Percentiles rank a stretch among this genome's conserved stretches.
Conservation (phyloP, 2,113 vertebrate species). For the Tenebrosternarchus preto region DNA sequence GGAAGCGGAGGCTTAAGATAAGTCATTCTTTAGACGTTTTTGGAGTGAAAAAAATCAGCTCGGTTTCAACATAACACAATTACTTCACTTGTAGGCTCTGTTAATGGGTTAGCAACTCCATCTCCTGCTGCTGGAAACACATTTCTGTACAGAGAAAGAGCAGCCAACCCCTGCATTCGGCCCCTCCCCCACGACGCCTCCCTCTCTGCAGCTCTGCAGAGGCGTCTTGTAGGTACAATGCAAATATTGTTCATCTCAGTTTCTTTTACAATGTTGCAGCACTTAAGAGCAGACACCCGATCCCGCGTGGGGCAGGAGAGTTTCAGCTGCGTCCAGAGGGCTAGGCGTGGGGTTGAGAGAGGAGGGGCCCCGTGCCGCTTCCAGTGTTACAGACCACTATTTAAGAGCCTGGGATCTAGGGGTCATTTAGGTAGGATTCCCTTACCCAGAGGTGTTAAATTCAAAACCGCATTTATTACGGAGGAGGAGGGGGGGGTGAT, state of each 20-base stretch:
- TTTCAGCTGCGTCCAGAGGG: constrained; percentile 69
- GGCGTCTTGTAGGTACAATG: constrained; percentile 71
- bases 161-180: background rate
- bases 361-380: too few relatives aligned
- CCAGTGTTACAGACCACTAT: constrained; percentile 60
- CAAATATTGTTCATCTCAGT: constrained; percentile 72
- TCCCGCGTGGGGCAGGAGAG: constrained; percentile 68
- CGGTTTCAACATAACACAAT: constrained; percentile 34
- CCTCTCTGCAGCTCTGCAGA: background rate
- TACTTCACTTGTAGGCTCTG: constrained; percentile 39
- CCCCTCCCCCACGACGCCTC: constrained; percentile 12
- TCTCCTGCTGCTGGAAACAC: constrained; percentile 23
- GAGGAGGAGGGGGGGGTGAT: constrained; percentile 10
- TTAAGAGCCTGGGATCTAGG: constrained; percentile 67
- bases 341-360: constrained; percentile 55
- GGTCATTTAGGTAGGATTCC: constrained; percentile 73
- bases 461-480: constrained; percentile 77
- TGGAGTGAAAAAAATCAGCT: constrained; percentile 26
- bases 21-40: constrained; percentile 31
- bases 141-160: background rate
- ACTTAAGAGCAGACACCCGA: constrained; percentile 77
- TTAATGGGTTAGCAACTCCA: constrained; percentile 33
- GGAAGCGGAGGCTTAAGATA: constrained; percentile 33
- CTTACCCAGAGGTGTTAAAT: constrained; percentile 74
- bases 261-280: constrained; percentile 74